Evolutionary conservation across 2,113 vertebrate species (phyloP).

Genomic region (Corydoras sp.): DNA sequence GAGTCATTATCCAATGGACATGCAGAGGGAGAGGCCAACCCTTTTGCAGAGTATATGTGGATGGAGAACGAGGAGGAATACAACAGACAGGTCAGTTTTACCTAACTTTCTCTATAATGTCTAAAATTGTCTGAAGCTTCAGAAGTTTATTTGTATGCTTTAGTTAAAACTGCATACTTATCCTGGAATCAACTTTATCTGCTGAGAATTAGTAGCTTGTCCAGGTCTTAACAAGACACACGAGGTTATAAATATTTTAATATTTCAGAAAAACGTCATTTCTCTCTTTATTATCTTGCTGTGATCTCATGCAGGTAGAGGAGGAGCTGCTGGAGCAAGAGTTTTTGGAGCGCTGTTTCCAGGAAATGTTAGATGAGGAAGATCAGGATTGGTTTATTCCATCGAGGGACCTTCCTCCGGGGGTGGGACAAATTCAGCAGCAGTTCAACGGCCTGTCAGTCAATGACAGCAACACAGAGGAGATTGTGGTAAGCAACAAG

Average conservation of each 20-base stretch:
- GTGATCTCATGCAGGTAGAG: constrained; percentile 72
- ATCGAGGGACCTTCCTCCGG: constrained; percentile 84
- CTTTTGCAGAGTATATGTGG: constrained; percentile 98
- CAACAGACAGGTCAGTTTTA: constrained; percentile 78
- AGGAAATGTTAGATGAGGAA: constrained; percentile 98
- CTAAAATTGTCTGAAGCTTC: too few relatives aligned
- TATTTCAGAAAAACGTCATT: too few relatives aligned
- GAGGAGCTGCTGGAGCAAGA: constrained; percentile 96
- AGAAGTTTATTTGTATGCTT: too few relatives aligned
- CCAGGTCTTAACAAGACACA: too few relatives aligned
- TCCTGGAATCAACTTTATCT: too few relatives aligned
- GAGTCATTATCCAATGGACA: constrained; percentile 80
- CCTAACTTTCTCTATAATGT: too few relatives aligned
- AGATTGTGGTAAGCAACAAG: constrained; percentile 80
- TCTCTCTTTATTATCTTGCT: too few relatives aligned
- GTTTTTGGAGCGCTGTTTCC: constrained; percentile 94
- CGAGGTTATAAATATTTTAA: too few relatives aligned
- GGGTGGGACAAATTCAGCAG: constrained; percentile 84
- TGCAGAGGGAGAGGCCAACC: constrained; percentile 78
- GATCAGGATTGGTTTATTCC: constrained; percentile 98
- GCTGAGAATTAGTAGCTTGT: too few relatives aligned
- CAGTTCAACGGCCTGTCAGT: constrained; percentile 85
- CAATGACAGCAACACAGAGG: constrained; percentile 71
- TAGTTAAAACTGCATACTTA: background rate
- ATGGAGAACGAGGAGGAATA: constrained; percentile 98